A percentile compares a stretch with the other conserved stretches of the same genome.
phyloP scores from a whole-genome alignment of 2,888 invertebrate genomes.

The Oxytorus armatus region DNA sequence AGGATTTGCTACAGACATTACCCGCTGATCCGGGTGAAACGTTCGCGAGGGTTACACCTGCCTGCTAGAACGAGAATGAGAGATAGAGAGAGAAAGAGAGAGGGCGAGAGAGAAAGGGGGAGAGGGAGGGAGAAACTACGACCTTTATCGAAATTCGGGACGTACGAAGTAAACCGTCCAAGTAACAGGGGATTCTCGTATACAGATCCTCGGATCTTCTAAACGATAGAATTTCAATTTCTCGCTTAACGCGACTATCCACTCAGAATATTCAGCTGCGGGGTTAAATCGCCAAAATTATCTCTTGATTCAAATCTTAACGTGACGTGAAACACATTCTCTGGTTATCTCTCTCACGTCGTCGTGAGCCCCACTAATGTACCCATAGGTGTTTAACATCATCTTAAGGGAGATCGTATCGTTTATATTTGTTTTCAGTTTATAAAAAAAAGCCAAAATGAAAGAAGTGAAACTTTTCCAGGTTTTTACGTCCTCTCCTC shows the following conservation, averaged over 20 bases:
- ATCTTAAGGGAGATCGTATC: neutral
- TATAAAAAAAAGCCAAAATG: no score
- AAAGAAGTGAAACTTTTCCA: no score
- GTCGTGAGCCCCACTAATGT: neutral
- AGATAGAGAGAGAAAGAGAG: constrained; percentile 9
- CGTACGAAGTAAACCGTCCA: constrained; percentile 40
- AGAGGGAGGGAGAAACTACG: constrained; percentile 16
- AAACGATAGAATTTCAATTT: constrained; percentile 65
- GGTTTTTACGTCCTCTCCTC: no score
- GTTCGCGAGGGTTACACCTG: constrained; percentile 51
- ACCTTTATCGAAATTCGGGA: constrained; percentile 50
- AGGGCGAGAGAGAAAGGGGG: constrained; percentile 1
- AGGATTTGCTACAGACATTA: constrained; percentile 63
- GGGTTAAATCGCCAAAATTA: constrained; percentile 16
- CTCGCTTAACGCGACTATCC: constrained; percentile 43
- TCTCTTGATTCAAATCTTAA: constrained; percentile 17
- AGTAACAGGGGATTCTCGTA: constrained; percentile 32
- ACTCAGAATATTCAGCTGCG: constrained; percentile 22
- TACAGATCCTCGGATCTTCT: constrained; percentile 45
- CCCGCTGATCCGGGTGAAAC: constrained; percentile 57
- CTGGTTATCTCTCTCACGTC: neutral
- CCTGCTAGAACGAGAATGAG: constrained; percentile 3
- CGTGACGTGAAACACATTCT: constrained; percentile 4
- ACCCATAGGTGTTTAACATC: no score
- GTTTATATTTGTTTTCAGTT: no score